phyloP scores from a whole-genome alignment of 2,797 vertebrate genomes.

The Enteromius thamalakanensis region DNA sequence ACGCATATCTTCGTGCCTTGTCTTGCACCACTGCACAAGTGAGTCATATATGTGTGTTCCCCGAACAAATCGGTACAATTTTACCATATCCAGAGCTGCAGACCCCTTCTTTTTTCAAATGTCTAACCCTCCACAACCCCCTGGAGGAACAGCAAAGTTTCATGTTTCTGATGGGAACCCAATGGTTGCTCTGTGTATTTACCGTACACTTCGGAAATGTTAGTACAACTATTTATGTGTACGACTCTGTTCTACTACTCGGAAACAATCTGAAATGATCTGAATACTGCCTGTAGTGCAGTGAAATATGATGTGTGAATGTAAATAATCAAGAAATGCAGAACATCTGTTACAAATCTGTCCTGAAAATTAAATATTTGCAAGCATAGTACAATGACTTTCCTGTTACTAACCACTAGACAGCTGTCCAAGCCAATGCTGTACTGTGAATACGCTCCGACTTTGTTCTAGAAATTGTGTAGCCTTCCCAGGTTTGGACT shows the following conservation, averaged over 20 bases:
- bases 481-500: slow-evolving; percentile 26
- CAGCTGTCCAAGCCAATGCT: slow-evolving; percentile 26
- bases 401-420: slow-evolving; percentile 29
- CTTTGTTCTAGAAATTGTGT: slow-evolving; percentile 7
- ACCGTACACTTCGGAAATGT: background rate
- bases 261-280: background rate
- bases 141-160: slow-evolving; percentile 8
- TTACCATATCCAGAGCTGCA: background rate
- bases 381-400: slow-evolving; percentile 27
- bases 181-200: background rate
- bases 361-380: slow-evolving; percentile 31
- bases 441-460: slow-evolving; percentile 7
- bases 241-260: background rate
- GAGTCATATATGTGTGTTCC: background rate
- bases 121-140: slow-evolving; percentile 8
- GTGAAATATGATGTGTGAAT: slow-evolving; percentile 16
- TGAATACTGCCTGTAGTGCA: background rate
- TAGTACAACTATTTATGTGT: background rate
- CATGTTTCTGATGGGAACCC: slow-evolving; percentile 25
- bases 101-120: slow-evolving; percentile 10
- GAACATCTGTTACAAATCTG: slow-evolving; percentile 27
- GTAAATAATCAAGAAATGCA: slow-evolving; percentile 29
- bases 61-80: background rate
- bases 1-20: slow-evolving; percentile 38
- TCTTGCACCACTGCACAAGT: slow-evolving; percentile 22